Percentiles rank a stretch among this genome's conserved stretches.
These are phyloP conservation scores for Andrena trimmerana DNA, from an alignment of 2,888 invertebrate species.

Conservation along the genomic window DNA sequence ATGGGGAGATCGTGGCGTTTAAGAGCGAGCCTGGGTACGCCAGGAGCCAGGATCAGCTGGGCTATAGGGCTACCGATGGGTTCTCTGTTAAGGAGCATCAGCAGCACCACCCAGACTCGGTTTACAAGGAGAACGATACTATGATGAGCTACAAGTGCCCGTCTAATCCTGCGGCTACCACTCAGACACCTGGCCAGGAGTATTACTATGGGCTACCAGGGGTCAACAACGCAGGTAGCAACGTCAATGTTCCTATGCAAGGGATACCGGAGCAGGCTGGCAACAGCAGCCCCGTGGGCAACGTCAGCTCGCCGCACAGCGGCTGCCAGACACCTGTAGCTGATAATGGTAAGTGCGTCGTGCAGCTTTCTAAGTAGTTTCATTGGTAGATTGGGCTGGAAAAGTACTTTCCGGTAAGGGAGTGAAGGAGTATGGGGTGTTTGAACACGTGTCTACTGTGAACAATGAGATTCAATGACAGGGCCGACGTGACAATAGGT, in stretches of 20 bases:
- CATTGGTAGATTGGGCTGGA: too few relatives aligned
- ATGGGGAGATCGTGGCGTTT: constrained; percentile 80
- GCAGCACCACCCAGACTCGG: constrained; percentile 73
- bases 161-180: constrained; percentile 56
- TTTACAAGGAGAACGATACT: constrained; percentile 77
- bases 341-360: constrained; percentile 78
- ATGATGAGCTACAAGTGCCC: constrained; percentile 68
- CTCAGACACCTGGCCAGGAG: constrained; percentile 73
- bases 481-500: too few relatives aligned
- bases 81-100: constrained; percentile 78
- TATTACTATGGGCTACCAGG: constrained; percentile 79
- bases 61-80: constrained; percentile 70
- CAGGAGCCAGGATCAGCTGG: constrained; percentile 75
- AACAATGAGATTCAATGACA: too few relatives aligned
- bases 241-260: constrained; percentile 74
- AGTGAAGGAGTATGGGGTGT: not conserved
- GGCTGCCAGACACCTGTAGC: constrained; percentile 79
- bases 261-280: constrained; percentile 75
- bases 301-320: constrained; percentile 77
- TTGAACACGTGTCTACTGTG: not conserved
- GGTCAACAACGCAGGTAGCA: constrained; percentile 62
- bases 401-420: too few relatives aligned
- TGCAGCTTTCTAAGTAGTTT: not conserved
- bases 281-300: constrained; percentile 74
- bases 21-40: constrained; percentile 79